Evolutionary conservation across 2,113 vertebrate species (phyloP).

Genomic region (Microcebus murinus): DNA sequence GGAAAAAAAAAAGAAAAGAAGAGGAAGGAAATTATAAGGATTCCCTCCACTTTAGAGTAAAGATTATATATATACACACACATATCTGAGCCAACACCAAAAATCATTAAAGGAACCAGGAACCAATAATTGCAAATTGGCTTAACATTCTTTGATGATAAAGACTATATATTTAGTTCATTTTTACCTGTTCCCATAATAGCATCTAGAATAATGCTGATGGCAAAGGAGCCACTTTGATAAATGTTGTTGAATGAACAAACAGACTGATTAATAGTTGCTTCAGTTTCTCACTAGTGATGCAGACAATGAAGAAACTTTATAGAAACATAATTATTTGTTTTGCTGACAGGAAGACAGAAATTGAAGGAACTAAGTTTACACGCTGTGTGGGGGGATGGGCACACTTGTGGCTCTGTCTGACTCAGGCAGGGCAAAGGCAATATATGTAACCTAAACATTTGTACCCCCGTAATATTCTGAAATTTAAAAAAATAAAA

Average conservation of each 20-base stretch:
- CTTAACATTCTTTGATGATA: constrained; percentile 17
- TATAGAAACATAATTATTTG: background rate
- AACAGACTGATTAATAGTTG: background rate
- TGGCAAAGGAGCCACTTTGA: background rate
- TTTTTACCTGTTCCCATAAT: background rate
- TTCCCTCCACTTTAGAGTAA: background rate
- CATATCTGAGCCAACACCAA: background rate
- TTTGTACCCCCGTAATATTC: no score
- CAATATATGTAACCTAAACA: no score
- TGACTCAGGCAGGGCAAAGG: no score
- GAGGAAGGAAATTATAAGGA: background rate
- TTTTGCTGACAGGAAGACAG: constrained; percentile 2
- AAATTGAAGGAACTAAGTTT: constrained; percentile 4
- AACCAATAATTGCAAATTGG: background rate
- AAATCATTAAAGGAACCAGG: background rate
- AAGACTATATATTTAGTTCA: background rate
- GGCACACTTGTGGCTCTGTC: no score
- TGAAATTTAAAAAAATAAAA: no score
- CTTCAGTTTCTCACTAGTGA: background rate
- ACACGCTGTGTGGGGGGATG: no score
- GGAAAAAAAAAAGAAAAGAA: background rate
- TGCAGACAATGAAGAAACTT: background rate
- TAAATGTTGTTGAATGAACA: background rate
- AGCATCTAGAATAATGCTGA: background rate
- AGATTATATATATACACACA: background rate